Base-by-base conservation (phyloP, 1,140 invertebrate species). In the Oedothorax gibbosus region DNA sequence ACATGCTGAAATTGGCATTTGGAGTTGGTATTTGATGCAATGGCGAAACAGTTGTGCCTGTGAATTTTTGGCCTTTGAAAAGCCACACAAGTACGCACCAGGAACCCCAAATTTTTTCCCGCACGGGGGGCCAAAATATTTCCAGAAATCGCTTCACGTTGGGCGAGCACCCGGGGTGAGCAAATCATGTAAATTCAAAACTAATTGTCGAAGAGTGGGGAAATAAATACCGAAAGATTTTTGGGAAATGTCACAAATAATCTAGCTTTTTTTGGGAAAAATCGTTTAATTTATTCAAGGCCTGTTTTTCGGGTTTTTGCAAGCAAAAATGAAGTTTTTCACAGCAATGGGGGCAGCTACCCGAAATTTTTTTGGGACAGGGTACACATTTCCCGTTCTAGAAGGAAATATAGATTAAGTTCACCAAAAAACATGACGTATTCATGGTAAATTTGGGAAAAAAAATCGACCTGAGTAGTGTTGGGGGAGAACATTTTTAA, bases 381-480 rank as follows among this genome's bases (percentile, higher is more conserved):
- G 15, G 10, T 20, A 54, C 8, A 18, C 15, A 21, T 57, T n/a
- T 21, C 60, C 71, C 4, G 8, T 11, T 15, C 18, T 57, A 20
- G 8, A 57, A 18, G 86, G 80, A 6, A 86, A 20, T 10, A 77
- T 11, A 64, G 53, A 73, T 91, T 91, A 0, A 88, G 82, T 1
- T 85, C 71, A 12, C 90, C 90, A n/a, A 0, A 83, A 18, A n/a
- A 91, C 86, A 82, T 90, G 87, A 21, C 84, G 64, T 53, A 91
- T 89, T 90, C 86, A 0, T 88, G 89, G 0, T 88, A 88, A 84
- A 89, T 90, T 84, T 90, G 90, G 0, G 87, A 78, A 12, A 91
- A 89, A 20, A 86, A 89, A 80, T 90, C 88, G 0, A 91, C 76
- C 8, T 91, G 88, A 18, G 57, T 49, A 12, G n/a, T 20, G 64